phyloP scores from a whole-genome alignment of 2,888 invertebrate species.

The Drosophila fulvimacula region DNA sequence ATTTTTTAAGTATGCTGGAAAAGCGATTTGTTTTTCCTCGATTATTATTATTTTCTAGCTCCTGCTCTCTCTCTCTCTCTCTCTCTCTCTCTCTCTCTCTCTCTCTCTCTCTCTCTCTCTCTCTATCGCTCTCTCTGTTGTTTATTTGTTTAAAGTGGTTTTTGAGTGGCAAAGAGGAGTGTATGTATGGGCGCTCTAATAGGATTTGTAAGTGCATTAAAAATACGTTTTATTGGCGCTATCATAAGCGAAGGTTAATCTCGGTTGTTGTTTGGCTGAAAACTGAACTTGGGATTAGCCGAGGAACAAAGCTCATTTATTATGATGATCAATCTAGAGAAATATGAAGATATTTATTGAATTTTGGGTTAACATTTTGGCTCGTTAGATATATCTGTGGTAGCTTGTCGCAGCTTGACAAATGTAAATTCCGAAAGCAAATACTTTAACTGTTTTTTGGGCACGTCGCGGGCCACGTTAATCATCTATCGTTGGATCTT shows the following conservation, averaged over 20 bases:
- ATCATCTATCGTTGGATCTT: constrained; percentile 37
- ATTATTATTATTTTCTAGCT: constrained; percentile 22
- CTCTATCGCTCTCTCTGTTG: too few relatives aligned
- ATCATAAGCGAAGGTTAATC: constrained; percentile 27
- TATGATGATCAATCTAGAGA: constrained; percentile 3
- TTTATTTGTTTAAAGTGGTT: constrained; percentile 31
- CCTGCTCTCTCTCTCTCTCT: background rate
- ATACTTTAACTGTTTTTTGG: constrained; percentile 22
- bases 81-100: background rate
- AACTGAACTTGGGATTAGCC: background rate
- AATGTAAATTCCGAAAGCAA: constrained; percentile 45
- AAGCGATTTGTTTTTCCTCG: constrained; percentile 33
- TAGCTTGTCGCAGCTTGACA: constrained; percentile 34
- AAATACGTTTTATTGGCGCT: constrained; percentile 13
- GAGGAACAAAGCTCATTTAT: constrained; percentile 11
- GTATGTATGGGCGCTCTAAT: constrained; percentile 17
- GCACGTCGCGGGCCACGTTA: constrained; percentile 17
- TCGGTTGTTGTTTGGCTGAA: constrained; percentile 13
- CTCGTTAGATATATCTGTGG: background rate
- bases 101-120: background rate
- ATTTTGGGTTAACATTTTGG: constrained; percentile 8
- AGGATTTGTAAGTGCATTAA: constrained; percentile 35
- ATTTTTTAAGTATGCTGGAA: constrained; percentile 50
- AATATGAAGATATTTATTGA: background rate
- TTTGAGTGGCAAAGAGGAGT: constrained; percentile 20